Percentiles rank a stretch among this genome's conserved stretches.
Evolutionary conservation across 2,888 invertebrate species (phyloP).

Genomic region (Chymomyza amoena): DNA sequence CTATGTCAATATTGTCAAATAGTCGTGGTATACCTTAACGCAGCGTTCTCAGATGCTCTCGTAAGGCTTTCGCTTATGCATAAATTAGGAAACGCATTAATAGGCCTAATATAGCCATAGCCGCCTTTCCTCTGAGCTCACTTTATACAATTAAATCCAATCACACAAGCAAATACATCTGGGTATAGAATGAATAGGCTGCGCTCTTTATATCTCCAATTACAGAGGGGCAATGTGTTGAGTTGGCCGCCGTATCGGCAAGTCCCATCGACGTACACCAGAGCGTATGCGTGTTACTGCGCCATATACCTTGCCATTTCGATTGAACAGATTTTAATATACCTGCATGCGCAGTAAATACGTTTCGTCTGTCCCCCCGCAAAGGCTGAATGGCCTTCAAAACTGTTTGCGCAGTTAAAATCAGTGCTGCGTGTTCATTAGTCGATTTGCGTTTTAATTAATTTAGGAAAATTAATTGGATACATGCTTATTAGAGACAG

Average conservation of each 20-base stretch:
- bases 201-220: slow-evolving; percentile 4
- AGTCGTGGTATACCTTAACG: no score
- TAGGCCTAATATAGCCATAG: not conserved
- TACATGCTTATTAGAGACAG: slow-evolving; percentile 59
- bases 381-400: slow-evolving; percentile 4
- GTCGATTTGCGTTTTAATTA: slow-evolving; percentile 70
- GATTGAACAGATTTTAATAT: slow-evolving; percentile 56
- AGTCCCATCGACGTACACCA: slow-evolving; percentile 35
- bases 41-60: no score
- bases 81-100: not conserved
- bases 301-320: slow-evolving; percentile 51
- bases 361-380: not conserved
- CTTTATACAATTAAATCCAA: not conserved
- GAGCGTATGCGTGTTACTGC: slow-evolving; percentile 50
- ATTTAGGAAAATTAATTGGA: slow-evolving; percentile 74
- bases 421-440: slow-evolving; percentile 63
- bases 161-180: not conserved
- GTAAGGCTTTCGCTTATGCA: no score
- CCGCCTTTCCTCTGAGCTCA: not conserved
- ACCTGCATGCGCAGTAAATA: slow-evolving; percentile 10
- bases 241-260: no score
- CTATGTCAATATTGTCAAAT: no score
- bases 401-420: slow-evolving; percentile 28
- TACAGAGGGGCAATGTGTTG: not conserved
- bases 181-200: not conserved